A percentile compares a stretch with the other conserved stretches of the same genome.
Conservation (phyloP, 2,113 vertebrate genomes). For the Athene cunicularia region DNA sequence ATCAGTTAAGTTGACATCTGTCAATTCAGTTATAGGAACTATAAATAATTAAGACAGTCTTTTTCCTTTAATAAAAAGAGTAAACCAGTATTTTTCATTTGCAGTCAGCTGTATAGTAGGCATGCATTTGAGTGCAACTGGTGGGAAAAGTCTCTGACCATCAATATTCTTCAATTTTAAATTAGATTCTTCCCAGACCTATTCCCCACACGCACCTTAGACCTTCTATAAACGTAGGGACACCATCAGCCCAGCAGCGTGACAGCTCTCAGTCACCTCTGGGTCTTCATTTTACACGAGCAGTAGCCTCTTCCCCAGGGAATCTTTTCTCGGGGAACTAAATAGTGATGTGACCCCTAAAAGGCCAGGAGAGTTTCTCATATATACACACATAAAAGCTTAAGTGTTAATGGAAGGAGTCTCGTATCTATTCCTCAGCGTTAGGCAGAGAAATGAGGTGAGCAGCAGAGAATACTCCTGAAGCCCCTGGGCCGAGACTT, state of each 20-base stretch:
- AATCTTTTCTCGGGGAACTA: neutral
- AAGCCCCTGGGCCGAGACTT: neutral
- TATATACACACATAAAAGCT: neutral
- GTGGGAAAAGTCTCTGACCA: neutral
- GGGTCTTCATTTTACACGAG: neutral
- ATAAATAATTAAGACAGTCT: conserved; percentile 81
- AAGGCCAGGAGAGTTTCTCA: neutral
- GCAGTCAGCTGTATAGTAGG: conserved; percentile 54
- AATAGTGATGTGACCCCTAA: neutral
- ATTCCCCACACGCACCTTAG: neutral
- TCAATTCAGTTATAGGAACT: conserved; percentile 77
- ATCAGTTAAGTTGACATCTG: conserved; percentile 75
- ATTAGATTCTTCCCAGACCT: neutral
- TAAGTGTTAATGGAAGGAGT: neutral
- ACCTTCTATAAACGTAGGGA: neutral
- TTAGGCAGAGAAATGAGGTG: neutral
- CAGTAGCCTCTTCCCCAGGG: neutral
- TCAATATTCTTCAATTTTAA: neutral
- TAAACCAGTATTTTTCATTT: conserved; percentile 70
- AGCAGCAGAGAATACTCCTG: neutral
- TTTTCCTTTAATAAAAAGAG: conserved; percentile 70
- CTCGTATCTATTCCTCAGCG: neutral
- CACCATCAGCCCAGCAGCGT: neutral
- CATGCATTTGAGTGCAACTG: conserved; percentile 59
- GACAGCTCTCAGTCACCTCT: neutral